phyloP scores from a whole-genome alignment of 2,113 vertebrate genomes.

The Rhea pennata region DNA sequence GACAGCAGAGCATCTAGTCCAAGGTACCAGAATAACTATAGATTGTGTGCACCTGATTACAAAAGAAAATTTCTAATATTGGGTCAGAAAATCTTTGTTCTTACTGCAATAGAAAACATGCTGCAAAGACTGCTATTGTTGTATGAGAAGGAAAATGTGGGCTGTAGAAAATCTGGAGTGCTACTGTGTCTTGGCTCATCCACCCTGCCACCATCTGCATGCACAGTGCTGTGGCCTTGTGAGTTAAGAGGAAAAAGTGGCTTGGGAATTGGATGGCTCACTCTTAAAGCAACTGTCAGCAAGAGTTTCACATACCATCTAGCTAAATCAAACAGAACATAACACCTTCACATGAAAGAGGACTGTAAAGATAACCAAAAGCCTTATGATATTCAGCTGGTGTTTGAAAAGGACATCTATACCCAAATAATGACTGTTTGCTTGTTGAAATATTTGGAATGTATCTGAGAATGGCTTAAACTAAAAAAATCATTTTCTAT shows the following conservation, averaged over 20 bases:
- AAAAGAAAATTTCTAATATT: neutral
- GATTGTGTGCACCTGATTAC: neutral
- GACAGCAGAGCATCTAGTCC: neutral
- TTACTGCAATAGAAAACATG: neutral
- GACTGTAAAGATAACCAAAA: neutral
- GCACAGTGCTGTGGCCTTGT: neutral
- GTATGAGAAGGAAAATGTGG: neutral
- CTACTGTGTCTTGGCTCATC: conserved; percentile 16
- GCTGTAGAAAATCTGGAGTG: conserved; percentile 22
- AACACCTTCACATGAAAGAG: neutral
- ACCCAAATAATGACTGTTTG: neutral
- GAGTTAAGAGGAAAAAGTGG: neutral
- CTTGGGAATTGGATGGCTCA: neutral
- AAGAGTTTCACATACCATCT: neutral
- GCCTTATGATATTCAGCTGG: neutral
- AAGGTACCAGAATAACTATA: neutral
- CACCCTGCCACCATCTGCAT: conserved; percentile 3
- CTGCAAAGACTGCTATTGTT: neutral
- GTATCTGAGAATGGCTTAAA: neutral
- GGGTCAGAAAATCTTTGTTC: neutral
- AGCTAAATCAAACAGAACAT: neutral
- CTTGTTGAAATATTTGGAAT: neutral
- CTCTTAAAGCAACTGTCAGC: neutral
- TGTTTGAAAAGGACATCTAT: neutral
- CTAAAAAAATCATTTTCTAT: neutral